Evolutionary conservation across 2,888 invertebrate species (phyloP).

Genomic region (Dorcus parallelipipedus): DNA sequence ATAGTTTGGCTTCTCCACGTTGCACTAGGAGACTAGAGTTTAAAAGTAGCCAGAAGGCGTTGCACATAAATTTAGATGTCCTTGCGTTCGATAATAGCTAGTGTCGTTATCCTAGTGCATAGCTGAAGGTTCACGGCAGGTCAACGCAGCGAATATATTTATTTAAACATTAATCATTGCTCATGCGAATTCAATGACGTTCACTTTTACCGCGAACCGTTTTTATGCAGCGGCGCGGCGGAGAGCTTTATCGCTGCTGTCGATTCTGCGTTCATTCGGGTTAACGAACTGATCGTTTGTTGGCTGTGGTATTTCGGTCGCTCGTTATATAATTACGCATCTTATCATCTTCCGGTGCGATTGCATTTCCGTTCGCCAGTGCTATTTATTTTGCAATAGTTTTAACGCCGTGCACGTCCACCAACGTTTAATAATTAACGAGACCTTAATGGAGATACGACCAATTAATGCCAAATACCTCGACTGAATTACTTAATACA

Average conservation of each 20-base stretch:
- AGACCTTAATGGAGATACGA: too few relatives aligned
- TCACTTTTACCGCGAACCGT: constrained; percentile 13
- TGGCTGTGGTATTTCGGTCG: constrained; percentile 4
- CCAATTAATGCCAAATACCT: too few relatives aligned
- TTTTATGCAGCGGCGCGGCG: constrained; percentile 6
- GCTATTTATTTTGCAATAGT: too few relatives aligned
- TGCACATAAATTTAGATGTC: constrained; percentile 28
- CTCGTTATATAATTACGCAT: constrained; percentile 5
- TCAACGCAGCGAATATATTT: constrained; percentile 23
- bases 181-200: constrained; percentile 17
- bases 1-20: not conserved
- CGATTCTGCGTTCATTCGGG: constrained; percentile 8
- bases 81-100: constrained; percentile 28
- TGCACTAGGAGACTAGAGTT: constrained; percentile 1
- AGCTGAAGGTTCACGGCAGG: constrained; percentile 29
- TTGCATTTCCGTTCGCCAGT: too few relatives aligned
- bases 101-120: constrained; percentile 19
- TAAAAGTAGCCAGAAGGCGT: constrained; percentile 13
- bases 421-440: too few relatives aligned
- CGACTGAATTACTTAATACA: too few relatives aligned
- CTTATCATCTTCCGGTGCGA: constrained; percentile 2
- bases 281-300: constrained; percentile 9
- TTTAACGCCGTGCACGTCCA: too few relatives aligned
- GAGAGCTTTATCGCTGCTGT: not conserved
- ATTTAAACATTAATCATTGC: constrained; percentile 17